A percentile compares a stretch with the other conserved stretches of the same genome.
phyloP scores from a whole-genome alignment of 2,113 vertebrate genomes.

The Carassius gibelio region DNA sequence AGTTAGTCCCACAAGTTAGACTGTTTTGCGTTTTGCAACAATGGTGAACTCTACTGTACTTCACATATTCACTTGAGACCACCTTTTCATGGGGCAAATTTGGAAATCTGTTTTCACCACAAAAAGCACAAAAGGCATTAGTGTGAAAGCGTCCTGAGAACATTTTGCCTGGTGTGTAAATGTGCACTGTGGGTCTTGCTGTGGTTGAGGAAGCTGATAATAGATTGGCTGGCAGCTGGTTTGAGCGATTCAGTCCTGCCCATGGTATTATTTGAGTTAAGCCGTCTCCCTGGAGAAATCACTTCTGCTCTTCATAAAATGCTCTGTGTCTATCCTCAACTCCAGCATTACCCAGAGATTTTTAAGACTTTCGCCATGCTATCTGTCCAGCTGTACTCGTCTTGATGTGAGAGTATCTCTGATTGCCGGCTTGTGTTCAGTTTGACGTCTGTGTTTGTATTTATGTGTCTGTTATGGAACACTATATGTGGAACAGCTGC shows the following conservation, averaged over 20 bases:
- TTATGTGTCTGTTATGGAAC: constrained; percentile 17
- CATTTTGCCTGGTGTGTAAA: constrained; percentile 42
- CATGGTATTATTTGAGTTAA: constrained; percentile 58
- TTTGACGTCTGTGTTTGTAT: constrained; percentile 42
- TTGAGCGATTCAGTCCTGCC: constrained; percentile 45
- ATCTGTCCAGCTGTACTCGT: constrained; percentile 37
- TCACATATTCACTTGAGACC: not conserved
- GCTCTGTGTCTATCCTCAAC: constrained; percentile 34
- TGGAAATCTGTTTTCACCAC: not conserved
- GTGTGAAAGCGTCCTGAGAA: not conserved
- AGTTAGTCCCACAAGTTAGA: not conserved
- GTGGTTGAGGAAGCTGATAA: constrained; percentile 55
- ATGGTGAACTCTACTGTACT: not conserved
- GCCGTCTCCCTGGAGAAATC: constrained; percentile 53
- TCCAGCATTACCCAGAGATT: constrained; percentile 43
- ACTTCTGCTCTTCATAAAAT: constrained; percentile 54
- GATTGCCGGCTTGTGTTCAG: constrained; percentile 18
- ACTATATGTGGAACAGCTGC: constrained; percentile 32
- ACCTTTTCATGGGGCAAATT: not conserved
- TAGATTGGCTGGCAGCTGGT: constrained; percentile 63
- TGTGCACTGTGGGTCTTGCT: constrained; percentile 34
- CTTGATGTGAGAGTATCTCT: constrained; percentile 27
- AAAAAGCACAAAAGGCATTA: constrained; percentile 20
- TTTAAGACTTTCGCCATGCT: constrained; percentile 42
- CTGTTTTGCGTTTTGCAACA: not conserved